phyloP scores from a whole-genome alignment of 2,888 invertebrate genomes.

The Orthonevra nobilis region DNA sequence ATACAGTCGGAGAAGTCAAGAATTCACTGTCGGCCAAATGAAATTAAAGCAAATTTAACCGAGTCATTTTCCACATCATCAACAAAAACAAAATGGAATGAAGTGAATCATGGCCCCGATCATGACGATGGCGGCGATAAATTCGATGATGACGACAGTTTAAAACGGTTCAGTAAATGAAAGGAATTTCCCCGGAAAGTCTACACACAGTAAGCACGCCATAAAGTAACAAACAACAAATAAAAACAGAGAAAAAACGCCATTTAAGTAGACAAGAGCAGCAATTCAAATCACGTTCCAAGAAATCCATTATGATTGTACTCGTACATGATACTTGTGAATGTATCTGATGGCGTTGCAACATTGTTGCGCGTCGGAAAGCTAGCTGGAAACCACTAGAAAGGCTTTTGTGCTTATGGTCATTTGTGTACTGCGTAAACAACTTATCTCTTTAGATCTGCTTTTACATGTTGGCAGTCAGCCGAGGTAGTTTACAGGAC shows the following conservation, averaged over 20 bases:
- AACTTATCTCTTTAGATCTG: too few species aligned
- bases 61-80: conserved; percentile 11
- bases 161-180: conserved; percentile 18
- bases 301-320: conserved; percentile 9
- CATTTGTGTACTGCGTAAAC: too few species aligned
- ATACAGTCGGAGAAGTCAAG: not conserved
- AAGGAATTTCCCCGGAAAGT: conserved; percentile 10
- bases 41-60: conserved; percentile 15
- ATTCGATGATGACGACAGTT: conserved; percentile 28
- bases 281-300: conserved; percentile 23
- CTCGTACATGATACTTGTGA: too few species aligned
- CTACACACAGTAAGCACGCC: not conserved
- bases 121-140: conserved; percentile 9
- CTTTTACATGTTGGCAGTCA: too few species aligned
- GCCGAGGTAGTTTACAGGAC: too few species aligned
- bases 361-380: conserved; percentile 10
- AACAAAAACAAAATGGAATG: not conserved
- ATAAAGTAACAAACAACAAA: conserved; percentile 3
- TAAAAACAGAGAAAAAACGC: not conserved
- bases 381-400: not conserved
- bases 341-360: conserved; percentile 14
- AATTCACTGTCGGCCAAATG: conserved; percentile 3
- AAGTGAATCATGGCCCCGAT: conserved; percentile 7
- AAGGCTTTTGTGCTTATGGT: too few species aligned
- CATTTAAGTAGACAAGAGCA: not conserved